These are phyloP conservation scores for Philopedon plagiatum DNA, from an alignment of 2,888 invertebrate genomes.

Conservation along the genomic window DNA sequence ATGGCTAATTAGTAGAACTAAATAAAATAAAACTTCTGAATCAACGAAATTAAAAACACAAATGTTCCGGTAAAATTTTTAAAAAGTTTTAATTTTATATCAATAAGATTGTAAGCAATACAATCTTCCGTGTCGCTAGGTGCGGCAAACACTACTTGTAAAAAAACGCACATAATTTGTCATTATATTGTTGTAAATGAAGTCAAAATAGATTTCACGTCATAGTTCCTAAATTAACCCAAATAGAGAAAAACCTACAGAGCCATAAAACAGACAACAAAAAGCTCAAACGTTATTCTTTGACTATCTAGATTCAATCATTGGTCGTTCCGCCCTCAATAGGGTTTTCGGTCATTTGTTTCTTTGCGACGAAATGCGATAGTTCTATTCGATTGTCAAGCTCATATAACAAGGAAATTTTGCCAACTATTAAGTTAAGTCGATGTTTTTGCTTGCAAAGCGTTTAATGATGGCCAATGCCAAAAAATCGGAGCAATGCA, in stretches of 20 bases:
- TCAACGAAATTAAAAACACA: too few species aligned
- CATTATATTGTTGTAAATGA: too few species aligned
- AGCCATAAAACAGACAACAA: constrained; percentile 3
- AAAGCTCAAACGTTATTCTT: neutral
- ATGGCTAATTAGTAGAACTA: too few species aligned
- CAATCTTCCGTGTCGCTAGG: too few species aligned
- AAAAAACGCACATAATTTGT: too few species aligned
- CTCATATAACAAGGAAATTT: constrained; percentile 66
- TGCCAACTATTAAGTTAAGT: constrained; percentile 63
- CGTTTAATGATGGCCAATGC: constrained; percentile 68
- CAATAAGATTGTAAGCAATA: too few species aligned
- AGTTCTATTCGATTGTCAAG: constrained; percentile 60
- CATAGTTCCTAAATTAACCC: neutral
- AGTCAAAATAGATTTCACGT: neutral
- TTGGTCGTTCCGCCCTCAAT: constrained; percentile 27
- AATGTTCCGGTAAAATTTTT: too few species aligned
- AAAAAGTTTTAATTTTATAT: too few species aligned
- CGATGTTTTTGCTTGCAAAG: constrained; percentile 68
- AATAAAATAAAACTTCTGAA: too few species aligned
- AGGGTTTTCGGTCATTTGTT: constrained; percentile 43
- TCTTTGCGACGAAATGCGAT: constrained; percentile 16
- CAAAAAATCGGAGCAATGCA: constrained; percentile 53
- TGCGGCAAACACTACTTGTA: too few species aligned
- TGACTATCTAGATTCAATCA: constrained; percentile 42
- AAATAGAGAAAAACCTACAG: neutral